phyloP scores from a whole-genome alignment of 2,888 invertebrate species.

The Drosophila eohydei region DNA sequence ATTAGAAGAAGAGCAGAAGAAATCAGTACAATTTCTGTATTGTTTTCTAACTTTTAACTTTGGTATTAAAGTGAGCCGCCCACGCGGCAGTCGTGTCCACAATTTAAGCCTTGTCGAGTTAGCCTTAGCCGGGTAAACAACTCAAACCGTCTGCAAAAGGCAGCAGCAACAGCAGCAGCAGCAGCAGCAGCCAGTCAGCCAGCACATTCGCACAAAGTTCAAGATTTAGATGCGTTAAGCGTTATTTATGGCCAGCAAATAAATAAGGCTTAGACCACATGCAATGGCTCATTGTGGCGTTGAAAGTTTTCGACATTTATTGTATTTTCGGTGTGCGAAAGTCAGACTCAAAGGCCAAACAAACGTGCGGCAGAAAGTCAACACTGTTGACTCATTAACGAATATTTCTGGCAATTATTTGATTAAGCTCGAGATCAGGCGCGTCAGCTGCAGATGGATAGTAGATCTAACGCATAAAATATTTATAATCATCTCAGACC shows the following conservation, averaged over 20 bases:
- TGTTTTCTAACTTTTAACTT: constrained; percentile 77
- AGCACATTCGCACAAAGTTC: constrained; percentile 73
- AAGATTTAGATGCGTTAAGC: constrained; percentile 80
- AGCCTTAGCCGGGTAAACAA: constrained; percentile 71
- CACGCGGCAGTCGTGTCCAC: constrained; percentile 50
- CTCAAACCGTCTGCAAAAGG: constrained; percentile 44
- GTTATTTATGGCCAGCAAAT: constrained; percentile 79
- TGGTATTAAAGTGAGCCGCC: constrained; percentile 51
- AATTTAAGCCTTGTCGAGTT: constrained; percentile 75
- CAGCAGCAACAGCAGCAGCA: constrained; percentile 22
- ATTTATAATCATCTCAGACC: not conserved
- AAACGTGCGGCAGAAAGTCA: constrained; percentile 2
- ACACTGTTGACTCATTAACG: constrained; percentile 52
- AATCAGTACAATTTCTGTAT: constrained; percentile 59
- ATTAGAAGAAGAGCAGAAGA: not conserved
- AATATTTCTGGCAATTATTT: constrained; percentile 20
- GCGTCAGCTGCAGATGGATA: not conserved
- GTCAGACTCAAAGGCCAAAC: constrained; percentile 16
- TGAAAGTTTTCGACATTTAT: constrained; percentile 77
- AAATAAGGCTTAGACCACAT: constrained; percentile 80
- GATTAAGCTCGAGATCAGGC: not conserved
- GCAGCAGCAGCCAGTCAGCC: constrained; percentile 44
- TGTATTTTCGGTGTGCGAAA: constrained; percentile 57
- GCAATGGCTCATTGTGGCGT: constrained; percentile 79
- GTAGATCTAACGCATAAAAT: not conserved